A percentile compares a stretch with the other conserved stretches of the same genome.
These are phyloP conservation scores for Rhinolophus ferrumequinum DNA, from an alignment of 2,113 vertebrate genomes.

Conservation along the genomic window DNA sequence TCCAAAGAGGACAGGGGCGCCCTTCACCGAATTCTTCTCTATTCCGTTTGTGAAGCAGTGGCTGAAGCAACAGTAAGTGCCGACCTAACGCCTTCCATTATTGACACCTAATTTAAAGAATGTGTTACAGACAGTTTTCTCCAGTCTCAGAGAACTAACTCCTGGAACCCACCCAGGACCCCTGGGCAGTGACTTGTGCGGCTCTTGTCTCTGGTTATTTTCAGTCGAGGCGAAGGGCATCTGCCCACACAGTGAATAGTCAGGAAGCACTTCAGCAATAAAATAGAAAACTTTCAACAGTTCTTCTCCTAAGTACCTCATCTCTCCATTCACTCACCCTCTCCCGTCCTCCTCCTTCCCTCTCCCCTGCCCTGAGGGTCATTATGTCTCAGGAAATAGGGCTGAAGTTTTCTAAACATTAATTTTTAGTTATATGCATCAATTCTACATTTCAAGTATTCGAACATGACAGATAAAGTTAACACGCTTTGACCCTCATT, in stretches of 20 bases:
- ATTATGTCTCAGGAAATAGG: neutral
- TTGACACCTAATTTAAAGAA: neutral
- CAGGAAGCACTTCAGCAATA: conserved; percentile 33
- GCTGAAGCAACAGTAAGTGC: conserved; percentile 92
- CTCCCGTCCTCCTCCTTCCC: neutral
- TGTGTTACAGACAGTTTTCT: neutral
- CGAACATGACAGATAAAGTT: neutral
- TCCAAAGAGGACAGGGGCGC: conserved; percentile 85
- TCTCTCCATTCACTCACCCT: neutral
- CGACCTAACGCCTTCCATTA: neutral
- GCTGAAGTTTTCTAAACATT: neutral
- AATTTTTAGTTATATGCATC: neutral
- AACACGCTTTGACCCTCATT: neutral
- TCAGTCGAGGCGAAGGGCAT: neutral
- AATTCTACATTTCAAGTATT: neutral
- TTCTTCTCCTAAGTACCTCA: neutral
- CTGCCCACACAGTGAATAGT: neutral
- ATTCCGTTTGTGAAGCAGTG: conserved; percentile 93
- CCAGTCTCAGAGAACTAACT: neutral
- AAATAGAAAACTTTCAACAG: conserved; percentile 1
- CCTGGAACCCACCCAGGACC: neutral
- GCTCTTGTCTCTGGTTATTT: conserved; percentile 21
- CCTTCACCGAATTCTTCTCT: conserved; percentile 87
- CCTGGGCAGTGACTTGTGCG: neutral
- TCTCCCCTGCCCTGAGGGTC: neutral